phyloP scores from a whole-genome alignment of 2,888 invertebrate species.

The Ormyrus labotus region DNA sequence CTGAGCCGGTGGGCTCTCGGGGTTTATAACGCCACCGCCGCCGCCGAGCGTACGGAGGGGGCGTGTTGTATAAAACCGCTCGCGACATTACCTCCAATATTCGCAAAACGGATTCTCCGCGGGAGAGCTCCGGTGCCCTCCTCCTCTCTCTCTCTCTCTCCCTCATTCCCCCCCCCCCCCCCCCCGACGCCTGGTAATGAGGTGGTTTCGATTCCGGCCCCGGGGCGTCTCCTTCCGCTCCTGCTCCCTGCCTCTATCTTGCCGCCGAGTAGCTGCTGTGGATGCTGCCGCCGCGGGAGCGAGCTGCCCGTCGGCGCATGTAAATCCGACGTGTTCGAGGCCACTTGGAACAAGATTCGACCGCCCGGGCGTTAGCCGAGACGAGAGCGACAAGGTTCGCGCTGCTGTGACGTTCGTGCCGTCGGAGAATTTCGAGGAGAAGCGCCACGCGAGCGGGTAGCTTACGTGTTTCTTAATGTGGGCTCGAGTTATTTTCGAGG shows the following conservation, averaged over 20 bases:
- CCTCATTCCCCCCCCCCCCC: constrained; percentile 31
- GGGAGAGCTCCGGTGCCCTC: constrained; percentile 59
- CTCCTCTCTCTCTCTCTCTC: constrained; percentile 24
- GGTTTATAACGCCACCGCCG: constrained; percentile 34
- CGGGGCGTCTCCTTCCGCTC: constrained; percentile 66
- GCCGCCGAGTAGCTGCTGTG: not conserved
- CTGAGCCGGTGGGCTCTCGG: constrained; percentile 7
- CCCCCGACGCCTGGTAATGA: constrained; percentile 67
- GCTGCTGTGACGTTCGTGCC: not conserved
- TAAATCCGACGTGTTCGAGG: constrained; percentile 44
- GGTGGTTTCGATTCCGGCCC: constrained; percentile 75
- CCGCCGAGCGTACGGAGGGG: constrained; percentile 54
- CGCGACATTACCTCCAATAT: constrained; percentile 75
- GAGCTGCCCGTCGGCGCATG: constrained; percentile 23
- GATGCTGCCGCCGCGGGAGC: not conserved
- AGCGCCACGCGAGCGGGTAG: not conserved
- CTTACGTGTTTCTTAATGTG: no score
- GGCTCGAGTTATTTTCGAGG: no score
- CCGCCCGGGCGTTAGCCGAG: constrained; percentile 21
- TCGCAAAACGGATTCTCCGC: constrained; percentile 75
- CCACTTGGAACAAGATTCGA: constrained; percentile 50
- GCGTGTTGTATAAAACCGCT: constrained; percentile 71
- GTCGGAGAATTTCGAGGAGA: not conserved
- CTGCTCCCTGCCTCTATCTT: constrained; percentile 27
- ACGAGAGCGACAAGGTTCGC: not conserved